Conservation (phyloP, 1,140 invertebrate species). For the Drosophila arawakana region DNA sequence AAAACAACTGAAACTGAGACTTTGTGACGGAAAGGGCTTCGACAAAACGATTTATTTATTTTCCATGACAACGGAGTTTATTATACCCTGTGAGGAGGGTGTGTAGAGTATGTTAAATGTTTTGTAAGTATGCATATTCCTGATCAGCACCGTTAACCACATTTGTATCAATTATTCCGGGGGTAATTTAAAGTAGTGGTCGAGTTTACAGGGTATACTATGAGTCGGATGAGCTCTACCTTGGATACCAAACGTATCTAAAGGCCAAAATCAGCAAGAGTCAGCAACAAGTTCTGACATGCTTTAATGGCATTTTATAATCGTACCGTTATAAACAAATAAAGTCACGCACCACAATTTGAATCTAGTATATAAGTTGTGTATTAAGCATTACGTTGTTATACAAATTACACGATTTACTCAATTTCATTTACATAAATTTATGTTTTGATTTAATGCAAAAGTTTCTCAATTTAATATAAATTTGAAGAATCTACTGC, state of each 20-base stretch:
- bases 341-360: conserved; percentile 23
- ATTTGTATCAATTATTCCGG: too few species aligned
- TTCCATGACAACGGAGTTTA: conserved; percentile 57
- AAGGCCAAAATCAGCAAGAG: conserved; percentile 19
- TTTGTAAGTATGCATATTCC: too few species aligned
- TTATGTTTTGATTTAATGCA: conserved; percentile 47
- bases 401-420: conserved; percentile 44
- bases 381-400: conserved; percentile 38
- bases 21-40: conserved; percentile 56
- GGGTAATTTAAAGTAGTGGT: too few species aligned
- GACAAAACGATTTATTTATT: conserved; percentile 69
- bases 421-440: conserved; percentile 65
- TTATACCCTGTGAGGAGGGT: conserved; percentile 24
- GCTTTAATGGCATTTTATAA: conserved; percentile 45
- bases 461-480: conserved; percentile 44
- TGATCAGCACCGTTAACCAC: too few species aligned
- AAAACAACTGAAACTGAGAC: conserved; percentile 38
- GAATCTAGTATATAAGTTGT: conserved; percentile 29
- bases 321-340: conserved; percentile 41
- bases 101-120: too few species aligned
- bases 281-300: conserved; percentile 63
- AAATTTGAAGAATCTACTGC: conserved; percentile 37
- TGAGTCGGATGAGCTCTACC: too few species aligned
- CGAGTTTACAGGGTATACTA: too few species aligned
- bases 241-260: conserved; percentile 9